Conservation (phyloP, 2,797 vertebrate genomes). For the Sebastes iracundus region DNA sequence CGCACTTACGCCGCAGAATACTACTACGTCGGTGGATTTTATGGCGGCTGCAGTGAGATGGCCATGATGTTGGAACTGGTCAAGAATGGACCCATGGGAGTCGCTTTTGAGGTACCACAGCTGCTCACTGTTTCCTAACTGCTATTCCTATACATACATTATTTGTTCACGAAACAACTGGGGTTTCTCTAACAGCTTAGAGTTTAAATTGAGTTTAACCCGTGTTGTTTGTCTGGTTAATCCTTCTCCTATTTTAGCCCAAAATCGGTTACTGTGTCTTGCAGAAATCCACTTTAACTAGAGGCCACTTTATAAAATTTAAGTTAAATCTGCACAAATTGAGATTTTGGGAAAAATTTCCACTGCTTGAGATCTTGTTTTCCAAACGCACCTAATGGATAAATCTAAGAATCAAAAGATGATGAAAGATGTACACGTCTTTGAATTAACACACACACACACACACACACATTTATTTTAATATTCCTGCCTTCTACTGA, state of each 20-base stretch:
- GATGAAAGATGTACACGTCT: background rate
- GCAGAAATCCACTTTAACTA: background rate
- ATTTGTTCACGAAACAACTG: background rate
- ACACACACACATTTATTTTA: too few species aligned
- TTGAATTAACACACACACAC: too few species aligned
- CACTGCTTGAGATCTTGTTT: too few species aligned
- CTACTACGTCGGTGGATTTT: conserved; percentile 94
- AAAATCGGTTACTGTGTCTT: background rate
- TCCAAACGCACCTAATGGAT: too few species aligned
- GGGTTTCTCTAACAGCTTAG: accelerated
- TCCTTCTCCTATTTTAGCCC: background rate
- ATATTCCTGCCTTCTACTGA: too few species aligned
- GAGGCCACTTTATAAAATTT: background rate
- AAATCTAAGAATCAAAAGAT: background rate
- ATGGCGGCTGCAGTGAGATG: conserved; percentile 93
- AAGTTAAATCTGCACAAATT: too few species aligned
- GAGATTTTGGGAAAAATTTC: too few species aligned
- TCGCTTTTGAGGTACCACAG: conserved; percentile 87
- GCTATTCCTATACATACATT: background rate
- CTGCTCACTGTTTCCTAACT: background rate
- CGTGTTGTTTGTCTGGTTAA: background rate
- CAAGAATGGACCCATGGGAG: conserved; percentile 87
- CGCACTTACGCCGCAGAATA: conserved; percentile 88
- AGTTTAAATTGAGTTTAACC: background rate
- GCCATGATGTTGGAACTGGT: conserved; percentile 94